Evolutionary conservation across 2,797 vertebrate genomes (phyloP).

Genomic region (Ciconia nigra): DNA sequence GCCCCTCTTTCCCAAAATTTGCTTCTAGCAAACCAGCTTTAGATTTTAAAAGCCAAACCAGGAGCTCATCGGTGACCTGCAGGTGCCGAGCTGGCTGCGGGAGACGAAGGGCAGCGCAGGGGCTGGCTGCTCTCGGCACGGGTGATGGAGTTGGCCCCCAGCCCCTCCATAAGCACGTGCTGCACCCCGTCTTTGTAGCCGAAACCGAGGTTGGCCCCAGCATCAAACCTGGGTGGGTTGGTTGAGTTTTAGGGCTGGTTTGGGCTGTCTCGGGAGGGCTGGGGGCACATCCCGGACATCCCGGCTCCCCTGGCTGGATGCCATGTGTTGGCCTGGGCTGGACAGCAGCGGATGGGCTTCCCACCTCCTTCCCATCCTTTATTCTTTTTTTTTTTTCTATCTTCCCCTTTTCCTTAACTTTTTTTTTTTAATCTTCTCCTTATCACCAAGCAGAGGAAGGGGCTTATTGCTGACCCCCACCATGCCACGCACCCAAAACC

Average conservation of each 20-base stretch:
- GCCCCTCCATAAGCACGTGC: rapidly evolving
- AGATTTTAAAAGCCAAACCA: not conserved
- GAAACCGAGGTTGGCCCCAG: not conserved
- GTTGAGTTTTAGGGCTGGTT: not conserved
- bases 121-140: not conserved
- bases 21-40: not conserved
- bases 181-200: rapidly evolving
- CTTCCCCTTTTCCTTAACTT: not conserved
- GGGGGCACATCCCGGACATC: not conserved
- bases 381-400: not conserved
- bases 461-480: not conserved
- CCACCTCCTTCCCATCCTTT: not conserved
- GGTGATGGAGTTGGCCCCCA: not conserved
- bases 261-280: not conserved
- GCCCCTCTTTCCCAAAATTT: not conserved
- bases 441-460: rapidly evolving
- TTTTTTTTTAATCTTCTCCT: not conserved
- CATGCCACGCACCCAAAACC: not conserved
- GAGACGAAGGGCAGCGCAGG: not conserved
- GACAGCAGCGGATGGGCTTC: not conserved
- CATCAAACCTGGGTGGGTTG: not conserved
- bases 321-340: rapidly evolving
- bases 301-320: rapidly evolving
- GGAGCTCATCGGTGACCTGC: rapidly evolving
- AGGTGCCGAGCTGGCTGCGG: not conserved